Base-by-base conservation (phyloP, 2,888 invertebrate species). In the Athripsodes cinereus region DNA sequence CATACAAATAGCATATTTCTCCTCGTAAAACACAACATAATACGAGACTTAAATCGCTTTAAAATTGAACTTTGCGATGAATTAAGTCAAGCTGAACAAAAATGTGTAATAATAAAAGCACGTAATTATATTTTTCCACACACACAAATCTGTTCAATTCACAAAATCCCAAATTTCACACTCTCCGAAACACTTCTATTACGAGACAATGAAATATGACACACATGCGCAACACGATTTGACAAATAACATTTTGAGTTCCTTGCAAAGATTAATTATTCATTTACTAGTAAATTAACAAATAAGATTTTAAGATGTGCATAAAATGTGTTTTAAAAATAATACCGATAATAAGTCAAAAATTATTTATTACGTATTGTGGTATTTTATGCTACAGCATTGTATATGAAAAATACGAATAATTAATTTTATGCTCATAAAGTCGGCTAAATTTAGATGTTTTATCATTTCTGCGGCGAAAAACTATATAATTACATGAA, bases 1-100 rank as follows among this genome's bases (percentile, higher is more conserved):
- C 40, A 40, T 40, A 40, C 40, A 40, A 40, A 40, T 40, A 26
- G 10, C 26, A n/a, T 40, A 13, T 40, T 40, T 40, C 40, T 16
- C 3, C 40, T 40, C n/a, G n/a, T 40, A 40, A 40, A 40, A 40
- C 40, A 40, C 40, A 40, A 40, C 40, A 40, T 40, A n/a, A 40
- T 40, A 6, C 10, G 10, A 10, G 10, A 26, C 10, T 26, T 26
- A n/a, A n/a, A n/a, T n/a, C n/a, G 3, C 26, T 26, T 26, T 10
- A 26, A 3, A 6, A 26, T 10, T 26, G 26, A 26, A 26, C n/a
- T n/a, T n/a, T 26, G 26, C 3, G 26, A 26, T 26, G 26, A 6
- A 10, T 3, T 6, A 26, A 26, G 10, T 26, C 3, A 26, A 26
- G 26, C 26, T 26, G 10, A 26, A 26, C 3, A 26, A 13, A 40